Base-by-base conservation (phyloP, 2,113 vertebrate genomes). In the Percopsis transmontana region DNA sequence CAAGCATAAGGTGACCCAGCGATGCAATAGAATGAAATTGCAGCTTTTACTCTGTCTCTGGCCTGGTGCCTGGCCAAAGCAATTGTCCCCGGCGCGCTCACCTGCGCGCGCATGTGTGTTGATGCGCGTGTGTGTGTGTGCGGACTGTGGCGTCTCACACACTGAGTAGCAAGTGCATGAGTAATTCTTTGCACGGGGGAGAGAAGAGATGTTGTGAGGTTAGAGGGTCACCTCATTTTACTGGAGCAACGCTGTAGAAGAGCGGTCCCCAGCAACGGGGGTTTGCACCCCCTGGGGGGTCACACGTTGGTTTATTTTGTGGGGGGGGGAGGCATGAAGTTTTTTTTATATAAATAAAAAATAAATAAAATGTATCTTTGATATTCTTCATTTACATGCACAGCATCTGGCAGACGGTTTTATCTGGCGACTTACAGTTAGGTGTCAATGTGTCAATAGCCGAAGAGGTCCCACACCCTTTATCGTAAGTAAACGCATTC, bases 1-100 rank as follows among this genome's bases (percentile, higher is more conserved):
- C 84, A 81, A 82, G 64, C 84, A 83, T 80, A 83, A 82, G 81
- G 84, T 84, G 82, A 85, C 72, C 69, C 24, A 62, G 71, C 80
- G 47, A 52, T 76, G 84, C 76, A 80, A 77, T 80, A 59, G 72
- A 77, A 84, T 85, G 74, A 77, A 80, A 84, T 86, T 79, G 86
- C 72, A 11, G 74, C 64, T 73, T 64, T 73, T 72, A 72, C 74
- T 67, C 48, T 74, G 69, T 58, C 80, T 62, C 84, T 84, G 84
- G 87, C 85, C 81, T 69, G 48, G 40, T 70, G 87, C 82, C 87
- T 79, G 83, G 79, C 67, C 81, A 73, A 62, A 84, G 71, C 70
- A 27, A 86, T 88, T 89, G 85, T 83, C 83, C 82, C 69, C 81
- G 82, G 85, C 77, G 74, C 38, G 33, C 20, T 66, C n/a, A 16